Conservation (phyloP, 2,888 invertebrate species). For the Zaprionus obscuricornis region DNA sequence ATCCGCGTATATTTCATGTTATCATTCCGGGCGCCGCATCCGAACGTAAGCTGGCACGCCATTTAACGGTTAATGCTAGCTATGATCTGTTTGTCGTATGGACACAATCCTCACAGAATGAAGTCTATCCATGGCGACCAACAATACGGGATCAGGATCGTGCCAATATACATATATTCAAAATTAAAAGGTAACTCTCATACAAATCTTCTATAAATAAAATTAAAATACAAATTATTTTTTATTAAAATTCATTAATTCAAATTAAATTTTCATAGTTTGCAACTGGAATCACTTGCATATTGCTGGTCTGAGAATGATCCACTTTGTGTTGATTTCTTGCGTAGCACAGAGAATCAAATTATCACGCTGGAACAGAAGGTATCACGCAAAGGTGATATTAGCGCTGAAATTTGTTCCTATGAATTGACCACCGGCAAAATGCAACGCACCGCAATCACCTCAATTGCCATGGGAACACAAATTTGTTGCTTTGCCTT, state of each 20-base stretch:
- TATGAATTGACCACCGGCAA: constrained; percentile 85
- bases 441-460: constrained; percentile 87
- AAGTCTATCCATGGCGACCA: constrained; percentile 97
- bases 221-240: no score
- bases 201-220: neutral
- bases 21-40: constrained; percentile 81
- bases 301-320: constrained; percentile 95
- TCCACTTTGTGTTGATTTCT: constrained; percentile 91
- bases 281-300: constrained; percentile 89
- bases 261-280: constrained; percentile 82
- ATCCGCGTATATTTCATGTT: constrained; percentile 86
- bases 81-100: constrained; percentile 88
- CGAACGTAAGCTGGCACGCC: constrained; percentile 80
- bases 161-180: constrained; percentile 94
- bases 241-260: constrained; percentile 1
- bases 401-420: constrained; percentile 88
- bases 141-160: constrained; percentile 92
- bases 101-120: constrained; percentile 92
- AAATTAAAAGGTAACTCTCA: constrained; percentile 87
- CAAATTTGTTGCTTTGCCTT: constrained; percentile 87
- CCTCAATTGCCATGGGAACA: constrained; percentile 88
- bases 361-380: constrained; percentile 93
- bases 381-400: constrained; percentile 88
- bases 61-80: constrained; percentile 82
- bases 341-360: constrained; percentile 88